phyloP scores from a whole-genome alignment of 2,113 vertebrate genomes.

The Pelodiscus sinensis region DNA sequence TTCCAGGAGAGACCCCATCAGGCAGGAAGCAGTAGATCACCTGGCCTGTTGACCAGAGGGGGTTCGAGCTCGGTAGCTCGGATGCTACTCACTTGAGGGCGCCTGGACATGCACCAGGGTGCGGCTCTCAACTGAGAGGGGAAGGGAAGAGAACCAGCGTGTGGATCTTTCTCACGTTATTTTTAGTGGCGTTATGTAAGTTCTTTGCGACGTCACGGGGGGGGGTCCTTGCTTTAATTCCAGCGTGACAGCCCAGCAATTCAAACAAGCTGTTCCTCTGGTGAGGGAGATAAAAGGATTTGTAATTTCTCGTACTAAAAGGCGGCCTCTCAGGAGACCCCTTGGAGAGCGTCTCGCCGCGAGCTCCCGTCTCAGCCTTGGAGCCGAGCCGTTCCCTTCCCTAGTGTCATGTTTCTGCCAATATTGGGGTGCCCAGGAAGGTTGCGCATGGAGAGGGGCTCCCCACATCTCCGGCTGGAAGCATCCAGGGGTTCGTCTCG shows the following conservation, averaged over 20 bases:
- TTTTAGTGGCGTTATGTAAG: slow-evolving; percentile 84
- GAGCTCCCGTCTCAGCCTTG: background rate
- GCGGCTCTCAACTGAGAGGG: background rate
- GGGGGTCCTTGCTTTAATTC: slow-evolving; percentile 80
- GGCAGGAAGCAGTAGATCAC: background rate
- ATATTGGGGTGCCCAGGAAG: slow-evolving; percentile 17
- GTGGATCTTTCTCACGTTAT: slow-evolving; percentile 72
- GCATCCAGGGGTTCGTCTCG: background rate
- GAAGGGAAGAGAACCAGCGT: slow-evolving; percentile 4
- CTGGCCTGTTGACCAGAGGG: background rate
- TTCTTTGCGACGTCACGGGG: slow-evolving; percentile 70
- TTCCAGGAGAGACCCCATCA: background rate
- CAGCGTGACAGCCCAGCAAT: slow-evolving; percentile 78
- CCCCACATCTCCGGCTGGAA: background rate
- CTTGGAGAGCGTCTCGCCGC: background rate
- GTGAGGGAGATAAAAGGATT: slow-evolving; percentile 67
- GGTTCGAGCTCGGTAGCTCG: too few species aligned
- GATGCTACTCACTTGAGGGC: too few species aligned
- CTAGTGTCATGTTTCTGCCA: background rate
- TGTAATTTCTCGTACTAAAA: slow-evolving; percentile 60
- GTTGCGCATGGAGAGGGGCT: background rate
- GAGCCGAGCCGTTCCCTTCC: slow-evolving; percentile 26
- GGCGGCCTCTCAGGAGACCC: slow-evolving; percentile 55
- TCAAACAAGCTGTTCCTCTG: slow-evolving; percentile 80
- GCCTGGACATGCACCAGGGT: rapidly evolving